Base-by-base conservation (phyloP, 64 coral and sea anemone genomes). In the Stichodactyla helianthus region DNA sequence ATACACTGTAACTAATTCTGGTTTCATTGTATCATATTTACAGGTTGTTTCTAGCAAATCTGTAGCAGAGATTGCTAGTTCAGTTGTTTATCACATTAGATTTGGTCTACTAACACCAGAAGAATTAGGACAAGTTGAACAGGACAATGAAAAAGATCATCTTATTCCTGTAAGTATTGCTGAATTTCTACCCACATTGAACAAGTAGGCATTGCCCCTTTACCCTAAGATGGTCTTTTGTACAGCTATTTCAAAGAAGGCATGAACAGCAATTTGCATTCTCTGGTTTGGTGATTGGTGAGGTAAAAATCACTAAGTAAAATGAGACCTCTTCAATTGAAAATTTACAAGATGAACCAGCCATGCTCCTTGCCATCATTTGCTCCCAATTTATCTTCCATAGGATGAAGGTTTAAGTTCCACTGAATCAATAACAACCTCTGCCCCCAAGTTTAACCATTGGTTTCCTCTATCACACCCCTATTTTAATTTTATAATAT, bases 41-140 rank as follows among this genome's bases (percentile, higher is more conserved):
- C 23, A 98, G 95, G 89, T 98, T 94, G 95, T 91, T 59, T 76
- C 91, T 15, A 76, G 92, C 53, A 98, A 89, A 54, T 83, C 92
- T 16, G 55, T 98, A 18, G 58, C 65, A 50, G 95, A 98, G 57
- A 58, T 94, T 23, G 92, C 92, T 10, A 83, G 89, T 83, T 92
- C 88, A 82, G 87, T 98, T 51, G 88, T 94, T 64, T 84, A 91
- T 14, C 74, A 92, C 82, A 62, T 98, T 67, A 81, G 96, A 20
- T 84, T 99, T 52, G 85, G 89, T 3, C 16, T 99, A 10, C 57
- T 99, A 50, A 92, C 93, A 67, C 96, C 96, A 19, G 96, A 99
- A 55, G 96, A 99, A 86, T 83, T 99, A 27, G 89, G 90, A 90
- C 88, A 95, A 88, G 85, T 99, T 85, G 95, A 98, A 88, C 58